Conservation (phyloP, 2,797 vertebrate species). For the Leuciscus waleckii region DNA sequence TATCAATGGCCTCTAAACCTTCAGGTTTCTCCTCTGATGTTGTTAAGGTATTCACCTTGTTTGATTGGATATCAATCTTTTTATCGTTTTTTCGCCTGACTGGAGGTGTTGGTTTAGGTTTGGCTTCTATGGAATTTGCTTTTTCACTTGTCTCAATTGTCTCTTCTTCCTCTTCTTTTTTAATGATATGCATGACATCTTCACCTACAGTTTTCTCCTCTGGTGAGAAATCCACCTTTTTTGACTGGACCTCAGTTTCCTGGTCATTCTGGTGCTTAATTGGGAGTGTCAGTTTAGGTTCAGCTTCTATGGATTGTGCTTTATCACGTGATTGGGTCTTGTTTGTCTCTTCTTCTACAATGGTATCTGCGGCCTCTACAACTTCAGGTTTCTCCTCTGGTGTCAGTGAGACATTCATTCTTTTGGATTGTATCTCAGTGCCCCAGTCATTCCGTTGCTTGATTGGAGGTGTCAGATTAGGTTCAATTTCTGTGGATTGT, state of each 20-base stretch:
- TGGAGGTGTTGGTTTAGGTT: constrained; percentile 40
- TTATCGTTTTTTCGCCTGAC: constrained; percentile 14
- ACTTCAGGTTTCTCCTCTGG: not conserved
- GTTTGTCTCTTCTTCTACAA: constrained; percentile 8
- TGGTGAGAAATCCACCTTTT: not conserved
- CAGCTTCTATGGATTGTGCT: not conserved
- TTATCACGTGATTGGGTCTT: not conserved
- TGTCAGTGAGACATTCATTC: not conserved
- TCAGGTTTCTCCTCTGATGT: not conserved
- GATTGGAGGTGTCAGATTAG: constrained; percentile 31
- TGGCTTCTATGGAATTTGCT: constrained; percentile 16
- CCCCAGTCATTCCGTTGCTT: constrained; percentile 20
- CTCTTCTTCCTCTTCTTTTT: not conserved
- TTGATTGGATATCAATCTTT: constrained; percentile 7
- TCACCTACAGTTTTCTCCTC: not conserved
- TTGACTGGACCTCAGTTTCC: constrained; percentile 10
- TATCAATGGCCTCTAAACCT: not conserved
- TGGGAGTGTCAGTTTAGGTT: constrained; percentile 32
- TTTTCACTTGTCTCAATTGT: not conserved
- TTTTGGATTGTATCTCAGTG: constrained; percentile 2
- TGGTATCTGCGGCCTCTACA: not conserved
- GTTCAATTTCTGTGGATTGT: not conserved
- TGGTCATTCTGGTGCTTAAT: constrained; percentile 26
- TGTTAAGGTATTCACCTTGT: not conserved
- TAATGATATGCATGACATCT: not conserved